Conservation (phyloP, 2,113 vertebrate species). For the Bubalus kerabau region DNA sequence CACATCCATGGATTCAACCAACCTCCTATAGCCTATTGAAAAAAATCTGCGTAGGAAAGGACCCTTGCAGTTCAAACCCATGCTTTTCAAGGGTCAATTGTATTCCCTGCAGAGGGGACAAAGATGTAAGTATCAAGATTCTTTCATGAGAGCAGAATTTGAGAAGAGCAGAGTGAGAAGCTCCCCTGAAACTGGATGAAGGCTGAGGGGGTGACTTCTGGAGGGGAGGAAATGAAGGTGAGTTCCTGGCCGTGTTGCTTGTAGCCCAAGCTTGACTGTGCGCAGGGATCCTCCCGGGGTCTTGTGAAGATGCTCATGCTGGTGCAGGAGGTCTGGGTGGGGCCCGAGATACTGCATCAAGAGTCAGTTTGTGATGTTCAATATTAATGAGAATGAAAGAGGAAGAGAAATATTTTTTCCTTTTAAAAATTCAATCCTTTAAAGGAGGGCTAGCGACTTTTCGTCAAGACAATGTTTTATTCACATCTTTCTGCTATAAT, state of each 20-base stretch:
- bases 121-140: no score
- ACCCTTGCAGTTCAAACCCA: background rate
- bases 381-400: background rate
- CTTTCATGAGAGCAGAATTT: background rate
- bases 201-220: background rate
- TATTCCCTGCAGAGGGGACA: background rate
- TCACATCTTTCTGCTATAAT: background rate
- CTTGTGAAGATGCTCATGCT: background rate
- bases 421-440: background rate
- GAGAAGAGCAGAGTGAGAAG: background rate
- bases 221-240: background rate
- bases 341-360: background rate
- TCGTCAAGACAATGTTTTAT: background rate
- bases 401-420: background rate
- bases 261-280: no score
- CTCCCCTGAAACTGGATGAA: background rate
- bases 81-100: background rate
- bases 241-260: background rate
- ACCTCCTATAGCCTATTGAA: background rate
- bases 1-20: background rate
- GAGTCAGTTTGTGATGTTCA: background rate
- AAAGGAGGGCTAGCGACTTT: background rate
- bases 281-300: background rate
- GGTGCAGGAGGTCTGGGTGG: background rate
- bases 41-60: background rate